Percentiles rank a stretch among this genome's conserved stretches.
phyloP scores from a whole-genome alignment of 2,888 invertebrate genomes.

The Drosophila tripunctata region DNA sequence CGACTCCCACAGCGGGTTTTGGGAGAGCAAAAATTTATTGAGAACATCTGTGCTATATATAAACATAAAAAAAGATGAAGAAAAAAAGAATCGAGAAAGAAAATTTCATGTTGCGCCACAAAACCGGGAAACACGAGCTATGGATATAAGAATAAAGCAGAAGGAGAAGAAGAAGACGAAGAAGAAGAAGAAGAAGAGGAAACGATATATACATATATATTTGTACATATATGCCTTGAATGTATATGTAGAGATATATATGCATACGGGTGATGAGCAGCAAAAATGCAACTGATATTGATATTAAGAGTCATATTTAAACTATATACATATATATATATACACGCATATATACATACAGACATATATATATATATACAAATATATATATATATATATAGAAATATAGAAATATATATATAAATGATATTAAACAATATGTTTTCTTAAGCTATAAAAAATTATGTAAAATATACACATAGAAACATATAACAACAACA shows the following conservation, averaged over 20 bases:
- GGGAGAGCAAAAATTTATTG: neutral
- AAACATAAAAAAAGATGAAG: neutral
- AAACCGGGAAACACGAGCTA: neutral
- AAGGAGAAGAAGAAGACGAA: neutral
- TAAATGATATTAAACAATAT: slow-evolving; percentile 9
- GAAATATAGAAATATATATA: slow-evolving; percentile 1
- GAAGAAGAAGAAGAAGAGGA: too few relatives aligned
- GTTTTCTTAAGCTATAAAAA: neutral
- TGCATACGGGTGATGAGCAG: slow-evolving; percentile 18
- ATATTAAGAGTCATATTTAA: slow-evolving; percentile 49
- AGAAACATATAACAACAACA: too few relatives aligned
- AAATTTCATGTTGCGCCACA: slow-evolving; percentile 16
- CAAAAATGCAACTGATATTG: slow-evolving; percentile 36
- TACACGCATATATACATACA: slow-evolving; percentile 11
- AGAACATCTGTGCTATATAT: slow-evolving; percentile 24
- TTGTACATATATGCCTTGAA: slow-evolving; percentile 2
- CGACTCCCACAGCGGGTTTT: too few relatives aligned
- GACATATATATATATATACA: slow-evolving; percentile 1
- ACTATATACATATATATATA: slow-evolving; percentile 12
- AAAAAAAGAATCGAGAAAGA: neutral
- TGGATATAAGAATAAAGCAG: too few relatives aligned
- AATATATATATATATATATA: neutral
- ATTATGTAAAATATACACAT: slow-evolving; percentile 7
- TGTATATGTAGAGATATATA: slow-evolving; percentile 4
- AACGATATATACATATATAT: slow-evolving; percentile 8